phyloP scores from a whole-genome alignment of 2,888 invertebrate species.

The Opisthograptis luteolata region DNA sequence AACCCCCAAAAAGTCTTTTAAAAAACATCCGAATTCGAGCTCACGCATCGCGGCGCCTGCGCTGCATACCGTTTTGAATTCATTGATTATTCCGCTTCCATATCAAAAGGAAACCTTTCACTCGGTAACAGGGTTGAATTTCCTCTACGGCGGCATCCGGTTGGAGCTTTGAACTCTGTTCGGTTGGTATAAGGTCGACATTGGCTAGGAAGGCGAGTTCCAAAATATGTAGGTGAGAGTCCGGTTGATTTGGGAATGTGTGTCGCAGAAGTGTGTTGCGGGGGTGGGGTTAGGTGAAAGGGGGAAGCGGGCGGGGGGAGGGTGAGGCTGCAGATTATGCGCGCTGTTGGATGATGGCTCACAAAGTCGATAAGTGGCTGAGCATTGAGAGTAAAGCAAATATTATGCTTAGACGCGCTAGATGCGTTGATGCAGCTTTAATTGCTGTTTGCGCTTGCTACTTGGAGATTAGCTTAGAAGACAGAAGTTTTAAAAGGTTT shows the following conservation, averaged over 20 bases:
- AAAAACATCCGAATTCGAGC: conserved; percentile 63
- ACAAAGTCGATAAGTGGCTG: conserved; percentile 39
- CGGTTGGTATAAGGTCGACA: conserved; percentile 41
- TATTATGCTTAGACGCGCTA: conserved; percentile 8
- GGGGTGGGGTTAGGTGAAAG: conserved; percentile 38
- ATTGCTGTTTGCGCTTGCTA: conserved; percentile 2
- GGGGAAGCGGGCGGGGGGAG: conserved; percentile 43
- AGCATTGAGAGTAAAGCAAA: conserved; percentile 31
- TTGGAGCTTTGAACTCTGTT: conserved; percentile 34
- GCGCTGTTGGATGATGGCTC: conserved; percentile 35
- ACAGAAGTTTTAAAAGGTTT: not conserved
- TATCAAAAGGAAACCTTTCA: conserved; percentile 51
- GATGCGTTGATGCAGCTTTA: conserved; percentile 2
- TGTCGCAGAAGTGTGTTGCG: conserved; percentile 67
- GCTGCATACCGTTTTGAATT: conserved; percentile 72
- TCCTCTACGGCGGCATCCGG: not conserved
- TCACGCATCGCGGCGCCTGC: conserved; percentile 42
- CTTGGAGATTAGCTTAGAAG: not conserved
- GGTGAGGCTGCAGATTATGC: conserved; percentile 55
- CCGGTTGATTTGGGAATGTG: conserved; percentile 77
- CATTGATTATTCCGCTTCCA: conserved; percentile 53
- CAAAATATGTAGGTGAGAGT: conserved; percentile 74
- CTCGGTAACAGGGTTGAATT: conserved; percentile 29
- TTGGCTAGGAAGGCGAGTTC: conserved; percentile 37
- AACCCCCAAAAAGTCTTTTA: conserved; percentile 45